These are phyloP conservation scores for Erebia aethiops DNA, from an alignment of 2,888 invertebrate genomes.

Conservation along the genomic window DNA sequence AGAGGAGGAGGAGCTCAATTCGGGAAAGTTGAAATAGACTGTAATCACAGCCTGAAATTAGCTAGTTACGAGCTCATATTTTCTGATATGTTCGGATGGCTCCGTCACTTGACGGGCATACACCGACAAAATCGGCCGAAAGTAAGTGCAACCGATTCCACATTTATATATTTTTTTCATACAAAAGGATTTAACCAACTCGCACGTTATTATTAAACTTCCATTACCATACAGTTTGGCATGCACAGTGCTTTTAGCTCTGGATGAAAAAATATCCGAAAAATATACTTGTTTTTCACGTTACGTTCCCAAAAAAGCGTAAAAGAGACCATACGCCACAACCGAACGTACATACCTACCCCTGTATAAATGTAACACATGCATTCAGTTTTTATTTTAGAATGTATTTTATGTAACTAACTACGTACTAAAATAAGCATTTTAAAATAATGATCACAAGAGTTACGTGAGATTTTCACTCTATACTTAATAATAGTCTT, in stretches of 20 bases:
- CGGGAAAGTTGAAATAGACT: too few relatives aligned
- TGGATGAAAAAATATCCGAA: constrained; percentile 6
- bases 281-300: constrained; percentile 14
- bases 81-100: too few relatives aligned
- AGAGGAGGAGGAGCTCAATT: too few relatives aligned
- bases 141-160: too few relatives aligned
- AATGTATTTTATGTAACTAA: neutral
- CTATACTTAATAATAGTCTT: too few relatives aligned
- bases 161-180: too few relatives aligned
- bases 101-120: too few relatives aligned
- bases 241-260: constrained; percentile 1
- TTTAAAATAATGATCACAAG: neutral
- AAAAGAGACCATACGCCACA: neutral
- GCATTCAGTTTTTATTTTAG: constrained; percentile 8
- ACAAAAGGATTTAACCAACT: too few relatives aligned
- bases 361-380: neutral
- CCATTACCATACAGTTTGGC: neutral
- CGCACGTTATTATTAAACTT: neutral
- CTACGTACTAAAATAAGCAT: neutral
- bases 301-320: constrained; percentile 6
- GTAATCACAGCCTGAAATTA: too few relatives aligned
- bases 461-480: neutral
- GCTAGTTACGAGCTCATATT: too few relatives aligned
- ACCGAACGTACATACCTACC: neutral
- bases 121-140: too few relatives aligned